Evolutionary conservation across 2,113 vertebrate species (phyloP).

Genomic region (Sinocyclocheilus rhinocerous): DNA sequence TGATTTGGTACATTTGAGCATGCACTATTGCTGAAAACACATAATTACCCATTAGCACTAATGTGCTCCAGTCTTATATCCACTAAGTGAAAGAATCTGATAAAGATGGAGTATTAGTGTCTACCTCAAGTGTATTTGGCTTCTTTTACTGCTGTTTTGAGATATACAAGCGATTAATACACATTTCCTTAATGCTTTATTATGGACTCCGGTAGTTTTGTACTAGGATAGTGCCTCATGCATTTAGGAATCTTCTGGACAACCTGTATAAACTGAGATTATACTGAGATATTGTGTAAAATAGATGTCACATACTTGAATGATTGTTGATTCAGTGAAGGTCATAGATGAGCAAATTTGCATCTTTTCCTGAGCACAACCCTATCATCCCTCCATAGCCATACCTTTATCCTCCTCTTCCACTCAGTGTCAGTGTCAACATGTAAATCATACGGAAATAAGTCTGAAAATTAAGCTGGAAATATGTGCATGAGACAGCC

Average conservation of each 20-base stretch:
- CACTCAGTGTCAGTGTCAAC: conserved; percentile 42
- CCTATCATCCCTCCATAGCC: not conserved
- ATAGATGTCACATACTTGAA: not conserved
- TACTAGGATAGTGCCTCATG: not conserved
- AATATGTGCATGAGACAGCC: conserved; percentile 33
- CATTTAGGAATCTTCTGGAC: not conserved
- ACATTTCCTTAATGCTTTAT: not conserved
- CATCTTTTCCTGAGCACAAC: not conserved
- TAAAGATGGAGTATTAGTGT: not conserved
- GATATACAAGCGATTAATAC: not conserved
- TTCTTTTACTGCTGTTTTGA: not conserved
- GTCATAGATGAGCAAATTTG: not conserved
- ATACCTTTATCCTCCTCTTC: conserved; percentile 11
- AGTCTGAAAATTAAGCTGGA: conserved; percentile 42
- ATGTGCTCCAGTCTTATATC: not conserved
- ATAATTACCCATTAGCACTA: conserved; percentile 1
- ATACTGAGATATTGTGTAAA: not conserved
- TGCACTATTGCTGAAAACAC: not conserved
- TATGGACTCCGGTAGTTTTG: not conserved
- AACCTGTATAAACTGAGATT: not conserved
- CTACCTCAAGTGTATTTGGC: not conserved
- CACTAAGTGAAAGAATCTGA: not conserved
- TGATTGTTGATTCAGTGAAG: conserved; percentile 17
- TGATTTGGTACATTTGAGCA: not conserved
- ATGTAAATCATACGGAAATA: conserved; percentile 48